Conservation (phyloP, 2,113 vertebrate species). For the human (Homo sapiens) region DNA sequence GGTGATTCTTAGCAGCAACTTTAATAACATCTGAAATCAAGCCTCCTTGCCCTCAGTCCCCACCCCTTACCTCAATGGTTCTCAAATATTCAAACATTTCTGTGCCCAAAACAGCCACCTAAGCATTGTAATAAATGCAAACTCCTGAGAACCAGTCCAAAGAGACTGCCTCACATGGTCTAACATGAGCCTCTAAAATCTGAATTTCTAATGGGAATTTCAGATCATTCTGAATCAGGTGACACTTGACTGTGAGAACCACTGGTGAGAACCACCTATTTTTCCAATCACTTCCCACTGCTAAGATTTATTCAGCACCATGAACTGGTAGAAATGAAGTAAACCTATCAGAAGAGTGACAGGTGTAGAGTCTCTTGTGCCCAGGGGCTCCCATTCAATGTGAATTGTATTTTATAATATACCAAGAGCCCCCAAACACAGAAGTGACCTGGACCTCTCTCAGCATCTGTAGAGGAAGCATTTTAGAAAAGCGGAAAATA, state of each 20-base stretch:
- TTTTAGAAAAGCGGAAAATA: not conserved
- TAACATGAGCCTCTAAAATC: not conserved
- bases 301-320: not conserved
- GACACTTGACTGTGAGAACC: not conserved
- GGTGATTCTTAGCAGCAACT: not conserved
- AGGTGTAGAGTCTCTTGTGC: not conserved
- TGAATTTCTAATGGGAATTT: not conserved
- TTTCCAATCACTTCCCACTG: not conserved
- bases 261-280: not conserved
- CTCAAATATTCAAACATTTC: not conserved
- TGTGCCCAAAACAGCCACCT: not conserved
- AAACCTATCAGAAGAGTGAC: not conserved
- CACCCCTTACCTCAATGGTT: not conserved
- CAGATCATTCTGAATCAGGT: not conserved
- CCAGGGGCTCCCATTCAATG: not conserved
- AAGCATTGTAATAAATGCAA: not conserved
- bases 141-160: not conserved
- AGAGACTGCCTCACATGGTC: not conserved
- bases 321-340: not conserved
- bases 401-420: constrained; percentile 9
- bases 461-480: not conserved
- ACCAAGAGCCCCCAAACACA: not conserved
- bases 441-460: not conserved
- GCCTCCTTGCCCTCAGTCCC: not conserved
- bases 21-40: not conserved